Evolutionary conservation across 1,140 invertebrate species (phyloP).

Genomic region (Pomacea maculata): DNA sequence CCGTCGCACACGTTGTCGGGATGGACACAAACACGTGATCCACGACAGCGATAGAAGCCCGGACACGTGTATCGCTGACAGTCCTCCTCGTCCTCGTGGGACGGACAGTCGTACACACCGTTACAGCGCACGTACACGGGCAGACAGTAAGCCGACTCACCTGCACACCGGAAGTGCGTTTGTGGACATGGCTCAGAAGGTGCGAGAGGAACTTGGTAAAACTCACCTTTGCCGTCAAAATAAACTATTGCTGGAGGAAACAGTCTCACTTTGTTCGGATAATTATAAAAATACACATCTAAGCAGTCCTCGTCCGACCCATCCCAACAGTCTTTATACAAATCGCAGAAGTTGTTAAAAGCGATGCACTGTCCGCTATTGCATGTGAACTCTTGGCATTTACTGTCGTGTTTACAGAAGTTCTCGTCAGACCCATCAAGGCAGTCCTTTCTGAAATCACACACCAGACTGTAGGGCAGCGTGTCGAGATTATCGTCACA

Average conservation of each 20-base stretch:
- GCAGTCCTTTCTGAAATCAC: slow-evolving; percentile 21
- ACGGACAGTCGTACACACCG: neutral
- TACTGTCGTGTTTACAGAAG: neutral
- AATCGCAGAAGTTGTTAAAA: neutral
- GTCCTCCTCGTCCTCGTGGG: neutral
- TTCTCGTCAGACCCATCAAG: slow-evolving; percentile 11
- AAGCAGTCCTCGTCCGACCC: neutral
- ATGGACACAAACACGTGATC: slow-evolving; percentile 9
- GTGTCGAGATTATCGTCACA: slow-evolving; percentile 8
- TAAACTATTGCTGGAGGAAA: no score
- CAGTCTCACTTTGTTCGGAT: no score
- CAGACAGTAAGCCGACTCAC: neutral
- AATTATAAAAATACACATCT: no score
- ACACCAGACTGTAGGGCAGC: slow-evolving; percentile 3
- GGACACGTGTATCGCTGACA: slow-evolving; percentile 9
- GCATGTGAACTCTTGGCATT: neutral
- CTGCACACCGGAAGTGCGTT: neutral
- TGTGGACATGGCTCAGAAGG: neutral
- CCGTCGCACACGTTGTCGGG: slow-evolving; percentile 5
- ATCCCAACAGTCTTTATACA: slow-evolving; percentile 10
- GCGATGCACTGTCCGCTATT: slow-evolving; percentile 5
- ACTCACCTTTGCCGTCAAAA: no score
- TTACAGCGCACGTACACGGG: slow-evolving; percentile 3
- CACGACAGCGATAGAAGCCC: slow-evolving; percentile 11
- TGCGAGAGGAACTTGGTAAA: neutral